A percentile compares a stretch with the other conserved stretches of the same genome.
phyloP scores from a whole-genome alignment of 2,797 vertebrate species.

The Eulemur mongoz region DNA sequence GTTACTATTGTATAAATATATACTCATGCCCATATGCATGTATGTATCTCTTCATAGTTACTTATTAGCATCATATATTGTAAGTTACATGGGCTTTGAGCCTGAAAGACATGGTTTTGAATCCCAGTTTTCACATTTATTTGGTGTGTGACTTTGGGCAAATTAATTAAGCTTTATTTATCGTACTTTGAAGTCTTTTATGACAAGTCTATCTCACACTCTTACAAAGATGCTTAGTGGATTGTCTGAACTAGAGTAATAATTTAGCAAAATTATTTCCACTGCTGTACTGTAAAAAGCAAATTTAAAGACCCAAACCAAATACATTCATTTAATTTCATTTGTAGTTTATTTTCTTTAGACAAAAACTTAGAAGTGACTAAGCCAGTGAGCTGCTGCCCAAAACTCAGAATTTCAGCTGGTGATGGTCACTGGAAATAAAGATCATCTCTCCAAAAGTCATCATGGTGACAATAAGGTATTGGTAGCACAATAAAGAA shows the following conservation, averaged over 20 bases:
- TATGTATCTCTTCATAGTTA: not conserved
- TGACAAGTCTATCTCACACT: not conserved
- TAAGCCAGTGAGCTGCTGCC: not conserved
- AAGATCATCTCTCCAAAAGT: not conserved
- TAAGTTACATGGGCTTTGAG: not conserved
- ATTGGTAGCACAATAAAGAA: not conserved
- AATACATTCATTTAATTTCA: not conserved
- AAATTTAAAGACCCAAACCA: not conserved
- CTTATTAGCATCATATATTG: not conserved
- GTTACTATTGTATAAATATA: not conserved
- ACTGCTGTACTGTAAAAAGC: not conserved
- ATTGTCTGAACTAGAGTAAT: not conserved
- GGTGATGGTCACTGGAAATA: not conserved
- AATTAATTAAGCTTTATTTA: not conserved
- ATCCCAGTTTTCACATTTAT: not conserved
- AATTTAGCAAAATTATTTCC: not conserved
- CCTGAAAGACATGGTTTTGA: not conserved
- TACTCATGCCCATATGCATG: not conserved
- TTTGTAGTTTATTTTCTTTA: not conserved
- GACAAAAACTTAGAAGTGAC: not conserved
- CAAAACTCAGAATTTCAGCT: not conserved
- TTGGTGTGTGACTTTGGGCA: not conserved
- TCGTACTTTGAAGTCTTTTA: conserved; percentile 33
- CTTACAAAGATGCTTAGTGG: not conserved
- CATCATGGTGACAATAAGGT: not conserved